A percentile compares a stretch with the other conserved stretches of the same genome.
Evolutionary conservation across 2,888 invertebrate genomes (phyloP).

Genomic region (Melanostoma mellinum): DNA sequence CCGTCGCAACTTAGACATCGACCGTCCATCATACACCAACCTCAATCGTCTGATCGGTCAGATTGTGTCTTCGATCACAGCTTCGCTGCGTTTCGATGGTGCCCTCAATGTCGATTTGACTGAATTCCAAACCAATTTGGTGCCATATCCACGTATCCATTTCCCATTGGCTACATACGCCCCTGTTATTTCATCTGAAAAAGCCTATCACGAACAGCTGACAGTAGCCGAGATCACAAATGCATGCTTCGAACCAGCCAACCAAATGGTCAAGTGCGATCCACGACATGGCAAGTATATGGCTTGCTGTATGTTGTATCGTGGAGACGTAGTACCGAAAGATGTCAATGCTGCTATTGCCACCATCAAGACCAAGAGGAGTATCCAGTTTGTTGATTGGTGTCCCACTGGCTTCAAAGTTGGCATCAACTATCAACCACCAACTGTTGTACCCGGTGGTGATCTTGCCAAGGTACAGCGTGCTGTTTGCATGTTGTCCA

Average conservation of each 20-base stretch:
- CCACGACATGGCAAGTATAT: constrained; percentile 95
- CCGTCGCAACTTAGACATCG: constrained; percentile 92
- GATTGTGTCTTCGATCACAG: constrained; percentile 96
- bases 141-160: constrained; percentile 97
- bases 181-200: constrained; percentile 95
- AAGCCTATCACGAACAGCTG: constrained; percentile 95
- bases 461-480: constrained; percentile 96
- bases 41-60: constrained; percentile 93
- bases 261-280: constrained; percentile 97
- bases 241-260: constrained; percentile 96
- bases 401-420: constrained; percentile 92
- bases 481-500: constrained; percentile 98
- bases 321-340: constrained; percentile 96
- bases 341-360: constrained; percentile 96
- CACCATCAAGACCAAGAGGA: constrained; percentile 96
- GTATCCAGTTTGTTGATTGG: constrained; percentile 95
- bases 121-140: constrained; percentile 96
- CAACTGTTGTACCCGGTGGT: constrained; percentile 95
- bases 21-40: constrained; percentile 93
- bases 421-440: constrained; percentile 95
- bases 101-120: constrained; percentile 96
- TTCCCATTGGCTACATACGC: constrained; percentile 96
- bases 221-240: constrained; percentile 96
- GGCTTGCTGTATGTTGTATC: constrained; percentile 97
- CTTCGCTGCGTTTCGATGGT: constrained; percentile 95